Base-by-base conservation (phyloP, 2,888 invertebrate species). In the Kuschelorhynchus macadamiae region DNA sequence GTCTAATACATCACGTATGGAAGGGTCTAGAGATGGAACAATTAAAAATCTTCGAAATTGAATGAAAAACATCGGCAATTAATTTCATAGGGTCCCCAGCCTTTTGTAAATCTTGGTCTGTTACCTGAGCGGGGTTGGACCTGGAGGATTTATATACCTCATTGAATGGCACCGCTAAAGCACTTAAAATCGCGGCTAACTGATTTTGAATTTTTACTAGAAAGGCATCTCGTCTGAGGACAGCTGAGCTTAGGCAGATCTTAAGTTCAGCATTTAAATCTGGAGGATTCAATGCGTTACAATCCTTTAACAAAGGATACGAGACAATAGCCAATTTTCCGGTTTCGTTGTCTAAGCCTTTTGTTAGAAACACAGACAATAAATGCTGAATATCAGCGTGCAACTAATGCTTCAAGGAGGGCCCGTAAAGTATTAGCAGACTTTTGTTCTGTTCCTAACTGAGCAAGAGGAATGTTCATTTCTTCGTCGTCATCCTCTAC, bases 381-480 rank as follows among this genome's bases (percentile, higher is more conserved):
- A n/a, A n/a, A n/a, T n/a, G n/a, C n/a, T n/a, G n/a, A 50, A 69
- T 53, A 53, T 69, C 65, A 12, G 59, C 21, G n/a, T 69, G 53
- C 9, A 69, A 64, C 33, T 59, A n/a, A n/a, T n/a, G n/a, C n/a
- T n/a, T n/a, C n/a, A 25, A 25, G 25, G 25, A 25, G 25, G 25
- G 25, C 25, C 7, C 3, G 7, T 25, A 25, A 25, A 25, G 25
- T 7, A 25, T 25, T 25, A 25, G 25, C 25, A 25, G 7, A 7
- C 7, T 5, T 25, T 42, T n/a, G 61, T 20, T 46, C 46, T n/a
- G 20, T 16, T 20, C n/a, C 46, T 46, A 46, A 11, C 2, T 12
- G 14, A 16, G 14, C 46, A 46, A 46, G 46, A 16, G 46, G 46
- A 16, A 20, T 46, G 18, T 46, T 20, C 46, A 53, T 53, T 39